Evolutionary conservation across 2,797 vertebrate species (phyloP).

Genomic region (Paratrypauchen microcephalus): DNA sequence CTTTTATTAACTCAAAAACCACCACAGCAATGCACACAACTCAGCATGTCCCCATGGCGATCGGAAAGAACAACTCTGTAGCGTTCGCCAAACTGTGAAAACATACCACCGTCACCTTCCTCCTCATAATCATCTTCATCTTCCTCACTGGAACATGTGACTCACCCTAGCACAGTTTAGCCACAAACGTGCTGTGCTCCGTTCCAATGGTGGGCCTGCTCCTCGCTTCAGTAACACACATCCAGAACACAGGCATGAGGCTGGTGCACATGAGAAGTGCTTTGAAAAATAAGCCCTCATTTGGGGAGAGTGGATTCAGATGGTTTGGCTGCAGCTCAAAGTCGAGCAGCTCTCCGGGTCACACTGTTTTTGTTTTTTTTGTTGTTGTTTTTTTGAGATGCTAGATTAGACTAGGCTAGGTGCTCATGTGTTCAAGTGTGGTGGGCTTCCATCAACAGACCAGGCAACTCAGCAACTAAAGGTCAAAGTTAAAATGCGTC

Average conservation of each 20-base stretch:
- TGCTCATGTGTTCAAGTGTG: conserved; percentile 78
- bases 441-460: conserved; percentile 74
- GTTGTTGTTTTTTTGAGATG: conserved; percentile 37
- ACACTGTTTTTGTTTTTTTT: conserved; percentile 66
- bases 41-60: conserved; percentile 38
- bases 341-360: conserved; percentile 76
- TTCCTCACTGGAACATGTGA: conserved; percentile 63
- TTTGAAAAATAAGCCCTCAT: conserved; percentile 83
- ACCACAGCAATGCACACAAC: conserved; percentile 26
- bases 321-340: conserved; percentile 81
- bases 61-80: conserved; percentile 37
- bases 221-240: conserved; percentile 47
- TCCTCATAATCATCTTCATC: background rate
- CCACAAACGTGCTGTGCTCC: conserved; percentile 61
- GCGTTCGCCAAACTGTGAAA: conserved; percentile 50
- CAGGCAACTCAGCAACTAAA: conserved; percentile 52
- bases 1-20: background rate
- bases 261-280: conserved; percentile 68
- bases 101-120: conserved; percentile 26
- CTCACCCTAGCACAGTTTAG: conserved; percentile 62
- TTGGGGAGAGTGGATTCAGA: conserved; percentile 86
- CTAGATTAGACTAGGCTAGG: conserved; percentile 71
- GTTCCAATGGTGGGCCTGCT: conserved; percentile 45
- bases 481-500: conserved; percentile 68
- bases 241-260: conserved; percentile 52